Evolutionary conservation across 2,113 vertebrate genomes (phyloP).

Genomic region (Grallaria varia): DNA sequence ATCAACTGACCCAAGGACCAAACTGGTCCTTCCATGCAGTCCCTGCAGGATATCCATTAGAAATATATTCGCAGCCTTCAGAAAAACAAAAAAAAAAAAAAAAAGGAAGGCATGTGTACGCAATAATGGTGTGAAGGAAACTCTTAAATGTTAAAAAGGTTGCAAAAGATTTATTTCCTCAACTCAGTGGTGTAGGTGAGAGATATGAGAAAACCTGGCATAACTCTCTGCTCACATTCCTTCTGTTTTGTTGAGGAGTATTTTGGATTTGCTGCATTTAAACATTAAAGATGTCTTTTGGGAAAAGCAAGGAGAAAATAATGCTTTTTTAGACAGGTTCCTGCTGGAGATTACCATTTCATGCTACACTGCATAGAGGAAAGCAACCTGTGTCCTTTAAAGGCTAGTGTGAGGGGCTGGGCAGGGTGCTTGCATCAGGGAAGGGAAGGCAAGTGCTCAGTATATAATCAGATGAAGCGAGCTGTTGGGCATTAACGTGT

Average conservation of each 20-base stretch:
- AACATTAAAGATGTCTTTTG: background rate
- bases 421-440: constrained; percentile 10
- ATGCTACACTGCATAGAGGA: constrained; percentile 79
- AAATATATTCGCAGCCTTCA: background rate
- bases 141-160: background rate
- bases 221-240: background rate
- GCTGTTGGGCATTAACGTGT: constrained; percentile 82
- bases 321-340: constrained; percentile 42
- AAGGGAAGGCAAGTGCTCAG: constrained; percentile 63
- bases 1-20: background rate
- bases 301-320: background rate
- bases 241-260: background rate
- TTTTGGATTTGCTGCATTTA: background rate
- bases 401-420: background rate
- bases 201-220: background rate
- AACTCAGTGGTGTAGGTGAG: background rate
- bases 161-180: background rate
- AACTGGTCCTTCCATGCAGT: background rate
- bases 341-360: constrained; percentile 83
- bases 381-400: constrained; percentile 80
- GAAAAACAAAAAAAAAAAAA: background rate
- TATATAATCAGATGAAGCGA: constrained; percentile 90
- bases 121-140: background rate
- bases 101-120: accelerated
- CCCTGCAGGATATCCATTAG: background rate